Base-by-base conservation (phyloP, 2,888 invertebrate genomes). In the Hedya salicella region DNA sequence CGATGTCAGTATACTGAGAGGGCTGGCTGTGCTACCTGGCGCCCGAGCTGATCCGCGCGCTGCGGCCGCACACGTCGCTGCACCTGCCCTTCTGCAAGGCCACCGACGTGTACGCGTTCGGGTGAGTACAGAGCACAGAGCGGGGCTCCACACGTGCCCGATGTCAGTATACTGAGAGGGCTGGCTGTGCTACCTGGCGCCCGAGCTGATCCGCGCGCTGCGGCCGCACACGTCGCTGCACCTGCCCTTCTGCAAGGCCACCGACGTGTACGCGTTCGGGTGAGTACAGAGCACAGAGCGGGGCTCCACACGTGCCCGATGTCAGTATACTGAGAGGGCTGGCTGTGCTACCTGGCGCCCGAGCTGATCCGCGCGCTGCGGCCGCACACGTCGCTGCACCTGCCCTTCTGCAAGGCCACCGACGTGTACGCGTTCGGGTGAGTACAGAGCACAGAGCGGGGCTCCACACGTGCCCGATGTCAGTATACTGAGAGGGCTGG, bases 21-120 rank as follows among this genome's bases (percentile, higher is more conserved):
- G 97, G 97, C 59, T 98, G 98, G 98, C 90, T 98, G 79, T 97
- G 97, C 89, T 98, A 98, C 87, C 90, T 98, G 77, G 96, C 98
- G 32, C 98, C 98, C n/a, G 98, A 98, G 93, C 36, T 36, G 9
- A 36, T 36, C 36, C 36, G 36, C 36, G 36, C 36, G 36, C 36
- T 36, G 9, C 6, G 36, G 1, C 36, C 36, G 36, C 36, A 36
- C 36, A 36, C 36, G 36, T 36, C 36, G 36, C 36, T 36, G 36
- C 36, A 36, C 36, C 36, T 36, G 36, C 36, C 36, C 36, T 36
- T 36, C 36, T 36, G 36, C 36, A 36, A 36, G 36, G 36, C 36
- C 9, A 36, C 36, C 36, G 36, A 36, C 36, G 36, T 36, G 36
- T 36, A 36, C 36, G 36, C 36, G 36, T 36, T 94, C 98, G 67